Evolutionary conservation across 1,140 invertebrate species (phyloP), one percentile per base, ranked within the genome.

Genomic region (Euura lappo): DNA sequence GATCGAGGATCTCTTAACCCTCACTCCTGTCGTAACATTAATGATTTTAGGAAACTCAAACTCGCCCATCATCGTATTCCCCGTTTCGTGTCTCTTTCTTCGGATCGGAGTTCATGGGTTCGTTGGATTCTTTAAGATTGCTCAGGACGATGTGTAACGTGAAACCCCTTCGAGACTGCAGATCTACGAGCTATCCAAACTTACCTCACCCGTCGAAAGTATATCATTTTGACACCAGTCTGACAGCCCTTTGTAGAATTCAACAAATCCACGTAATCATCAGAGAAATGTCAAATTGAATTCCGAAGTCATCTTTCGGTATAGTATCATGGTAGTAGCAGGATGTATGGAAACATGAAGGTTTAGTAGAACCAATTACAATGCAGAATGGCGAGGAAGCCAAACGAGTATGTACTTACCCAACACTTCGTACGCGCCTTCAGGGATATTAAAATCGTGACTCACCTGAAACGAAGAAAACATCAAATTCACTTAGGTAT

Each of bases 391-490:
- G 28, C 28, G 28, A 28, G 28, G 28, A 28, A 28, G 28, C 28
- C 28, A 28, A 42, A 68, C 8, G 66, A 28, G 8, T 68, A 44
- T 11, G 28, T 68, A 44, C 51, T 60, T n/a, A 60, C 51, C 13
- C 51, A 60, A 60, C 51, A 28, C 28, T 28, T 28, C 13, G 60
- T 64, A 13, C 13, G 60, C 13, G 44, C 66, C 42, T 68, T 13
- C 28, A 7, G 66, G 42, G 8, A 42, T 42, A 68, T 68, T 28
- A 10, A 68, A 68, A 68, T 11, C 28, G 44, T 68, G 66, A 68
- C 66, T 68, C 66, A 68, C 66, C 66, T 68, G 66, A 28, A 68
- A 68, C 66, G 42, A 28, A 44, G 42, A 42, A 44, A 68, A 68
- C 28, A 28, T 42, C 11, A 42, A 8, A 60, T 60, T 0, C 51